A percentile compares a stretch with the other conserved stretches of the same genome.
Conservation (phyloP, 2,113 vertebrate genomes). For the Cyprinus carpio region DNA sequence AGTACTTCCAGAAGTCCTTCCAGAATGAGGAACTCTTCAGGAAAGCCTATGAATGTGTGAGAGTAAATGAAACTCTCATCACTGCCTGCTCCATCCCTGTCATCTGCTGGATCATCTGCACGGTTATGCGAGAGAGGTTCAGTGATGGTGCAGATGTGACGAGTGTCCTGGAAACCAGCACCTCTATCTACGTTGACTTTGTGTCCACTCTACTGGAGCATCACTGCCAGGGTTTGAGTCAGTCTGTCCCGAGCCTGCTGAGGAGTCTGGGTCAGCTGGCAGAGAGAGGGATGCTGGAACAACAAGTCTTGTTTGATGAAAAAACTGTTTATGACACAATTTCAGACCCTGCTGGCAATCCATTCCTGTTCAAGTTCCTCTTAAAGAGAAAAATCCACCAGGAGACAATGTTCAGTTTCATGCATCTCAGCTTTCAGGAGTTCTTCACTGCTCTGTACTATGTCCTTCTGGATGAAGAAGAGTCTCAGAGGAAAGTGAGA, state of each 20-base stretch:
- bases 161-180: conserved; percentile 29
- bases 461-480: too few relatives aligned
- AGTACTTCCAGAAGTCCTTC: conserved; percentile 32
- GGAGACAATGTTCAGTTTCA: too few relatives aligned
- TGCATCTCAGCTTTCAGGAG: too few relatives aligned
- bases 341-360: not conserved
- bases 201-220: conserved; percentile 36
- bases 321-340: not conserved
- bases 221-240: conserved; percentile 25
- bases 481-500: too few relatives aligned
- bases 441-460: too few relatives aligned
- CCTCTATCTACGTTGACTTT: conserved; percentile 38
- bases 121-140: not conserved
- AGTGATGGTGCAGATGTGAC: not conserved
- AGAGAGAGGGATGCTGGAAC: conserved; percentile 21
- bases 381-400: not conserved
- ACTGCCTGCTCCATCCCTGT: conserved; percentile 42
- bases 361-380: conserved; percentile 27
- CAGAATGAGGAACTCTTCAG: not conserved
- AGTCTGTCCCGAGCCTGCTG: not conserved
- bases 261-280: conserved; percentile 27
- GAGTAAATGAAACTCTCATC: conserved; percentile 27
- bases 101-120: conserved; percentile 50
- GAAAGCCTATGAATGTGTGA: conserved; percentile 8
- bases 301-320: conserved; percentile 23